Conservation (phyloP, 2,888 invertebrate genomes). For the Julus scandinavius region DNA sequence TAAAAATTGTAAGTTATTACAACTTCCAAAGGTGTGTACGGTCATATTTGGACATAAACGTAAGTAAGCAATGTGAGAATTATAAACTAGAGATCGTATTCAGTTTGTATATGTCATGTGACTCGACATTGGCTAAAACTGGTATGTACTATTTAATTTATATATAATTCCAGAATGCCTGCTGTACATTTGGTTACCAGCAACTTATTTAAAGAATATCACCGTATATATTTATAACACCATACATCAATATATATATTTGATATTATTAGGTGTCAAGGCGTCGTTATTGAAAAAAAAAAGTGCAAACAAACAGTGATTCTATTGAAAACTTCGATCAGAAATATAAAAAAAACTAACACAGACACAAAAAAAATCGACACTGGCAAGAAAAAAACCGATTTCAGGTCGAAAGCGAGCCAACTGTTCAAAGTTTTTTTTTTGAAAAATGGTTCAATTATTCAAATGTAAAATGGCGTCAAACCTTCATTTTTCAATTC, state of each 20-base stretch:
- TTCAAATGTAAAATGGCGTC: slow-evolving; percentile 38
- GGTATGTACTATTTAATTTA: too few species aligned
- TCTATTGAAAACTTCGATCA: not conserved
- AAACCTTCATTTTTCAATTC: slow-evolving; percentile 25
- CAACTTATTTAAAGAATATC: too few species aligned
- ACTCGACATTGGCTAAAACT: too few species aligned
- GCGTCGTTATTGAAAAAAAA: not conserved
- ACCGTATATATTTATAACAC: not conserved
- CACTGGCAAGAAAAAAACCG: not conserved
- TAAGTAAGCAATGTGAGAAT: too few species aligned
- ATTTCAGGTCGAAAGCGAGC: not conserved
- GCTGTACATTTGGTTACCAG: too few species aligned
- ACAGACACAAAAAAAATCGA: slow-evolving; percentile 14
- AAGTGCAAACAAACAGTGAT: not conserved
- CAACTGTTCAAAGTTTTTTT: slow-evolving; percentile 8
- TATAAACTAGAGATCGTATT: too few species aligned
- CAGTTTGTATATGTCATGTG: too few species aligned
- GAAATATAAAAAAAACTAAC: not conserved
- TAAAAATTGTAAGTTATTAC: too few species aligned
- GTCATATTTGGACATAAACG: too few species aligned
- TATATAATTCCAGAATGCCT: too few species aligned
- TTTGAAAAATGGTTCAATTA: slow-evolving; percentile 37
- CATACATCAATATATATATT: not conserved
- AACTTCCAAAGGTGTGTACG: too few species aligned
- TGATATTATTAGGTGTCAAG: not conserved